These are phyloP conservation scores for Leptobrachium leishanense DNA, from an alignment of 2,113 vertebrate genomes.

Conservation along the genomic window DNA sequence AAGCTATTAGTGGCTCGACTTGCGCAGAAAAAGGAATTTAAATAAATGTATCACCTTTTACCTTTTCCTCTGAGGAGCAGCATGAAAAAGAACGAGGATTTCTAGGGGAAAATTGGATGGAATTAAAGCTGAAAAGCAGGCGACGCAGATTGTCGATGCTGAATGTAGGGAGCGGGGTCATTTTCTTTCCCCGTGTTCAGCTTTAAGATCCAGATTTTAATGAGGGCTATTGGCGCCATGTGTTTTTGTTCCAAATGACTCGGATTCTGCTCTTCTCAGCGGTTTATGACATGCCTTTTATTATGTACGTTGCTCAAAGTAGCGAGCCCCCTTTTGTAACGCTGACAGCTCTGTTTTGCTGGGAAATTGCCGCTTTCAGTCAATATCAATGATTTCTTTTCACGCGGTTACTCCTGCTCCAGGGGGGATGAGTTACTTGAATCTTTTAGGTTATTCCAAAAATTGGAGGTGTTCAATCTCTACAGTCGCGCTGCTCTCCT, in stretches of 20 bases:
- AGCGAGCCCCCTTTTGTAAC: not conserved
- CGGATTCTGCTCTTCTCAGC: not conserved
- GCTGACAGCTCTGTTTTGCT: not conserved
- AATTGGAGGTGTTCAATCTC: not conserved
- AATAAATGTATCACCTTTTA: slow-evolving; percentile 53
- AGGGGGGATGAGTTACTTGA: not conserved
- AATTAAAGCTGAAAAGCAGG: not conserved
- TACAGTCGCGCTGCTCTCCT: too few species aligned
- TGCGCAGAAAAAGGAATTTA: slow-evolving; percentile 51
- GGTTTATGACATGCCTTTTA: not conserved
- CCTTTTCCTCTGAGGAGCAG: slow-evolving; percentile 20
- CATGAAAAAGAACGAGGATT: slow-evolving; percentile 20
- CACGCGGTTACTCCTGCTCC: not conserved
- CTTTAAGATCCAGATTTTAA: not conserved
- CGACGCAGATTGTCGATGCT: slow-evolving; percentile 11
- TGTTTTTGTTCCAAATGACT: not conserved
- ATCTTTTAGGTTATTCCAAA: not conserved
- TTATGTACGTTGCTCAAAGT: not conserved
- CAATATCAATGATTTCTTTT: not conserved
- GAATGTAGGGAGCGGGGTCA: not conserved
- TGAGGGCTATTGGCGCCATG: not conserved
- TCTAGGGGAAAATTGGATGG: slow-evolving; percentile 29
- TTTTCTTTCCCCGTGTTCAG: not conserved
- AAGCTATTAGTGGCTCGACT: slow-evolving; percentile 56
- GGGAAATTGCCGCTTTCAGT: not conserved